Base-by-base conservation (phyloP, 1,140 invertebrate species). In the Orchesella cincta region DNA sequence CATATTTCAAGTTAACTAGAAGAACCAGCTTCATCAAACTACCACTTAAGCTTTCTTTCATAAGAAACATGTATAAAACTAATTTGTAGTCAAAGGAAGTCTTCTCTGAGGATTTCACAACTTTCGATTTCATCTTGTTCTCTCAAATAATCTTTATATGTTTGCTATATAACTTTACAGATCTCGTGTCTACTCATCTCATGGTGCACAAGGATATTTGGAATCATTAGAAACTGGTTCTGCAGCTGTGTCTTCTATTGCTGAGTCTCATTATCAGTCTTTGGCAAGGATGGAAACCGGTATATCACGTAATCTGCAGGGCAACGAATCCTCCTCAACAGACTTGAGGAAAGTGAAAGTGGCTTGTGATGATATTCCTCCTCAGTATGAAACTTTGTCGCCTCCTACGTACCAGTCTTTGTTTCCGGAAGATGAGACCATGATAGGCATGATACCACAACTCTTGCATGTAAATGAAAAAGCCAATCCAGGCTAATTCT, bases 141-240 rank as follows among this genome's bases (percentile, higher is more conserved):
- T 67, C 28, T 67, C 31, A 67, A n/a, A 31, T 67, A 67, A 31
- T 29, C 29, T n/a, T 67, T 5, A 12, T 12, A 14, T 67, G 62
- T 31, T 67, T 67, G 14, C 33, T 67, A 14, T 67, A 31, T 67
- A 33, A 67, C 62, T 67, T 67, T 67, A n/a, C 62, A 67, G 62
- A 67, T 67, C 62, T 67, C 62, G 62, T 33, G 62, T 67, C 62
- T 67, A 67, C 62, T 8, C 62, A 67, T 29, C 62, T 14, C 62
- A 67, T 67, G 62, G 62, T n/a, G 29, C 31, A 67, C 62, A 67
- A 67, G 62, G 62, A 67, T 67, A 67, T 67, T 67, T 67, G 62
- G 62, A 67, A 67, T 67, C 62, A 33, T 67, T 67, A 67, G 62
- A 67, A 67, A 67, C 62, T 67, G 62, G 62, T 67, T 67, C 62